Evolutionary conservation across 2,888 invertebrate species (phyloP).

Genomic region (Eudemis profundana): DNA sequence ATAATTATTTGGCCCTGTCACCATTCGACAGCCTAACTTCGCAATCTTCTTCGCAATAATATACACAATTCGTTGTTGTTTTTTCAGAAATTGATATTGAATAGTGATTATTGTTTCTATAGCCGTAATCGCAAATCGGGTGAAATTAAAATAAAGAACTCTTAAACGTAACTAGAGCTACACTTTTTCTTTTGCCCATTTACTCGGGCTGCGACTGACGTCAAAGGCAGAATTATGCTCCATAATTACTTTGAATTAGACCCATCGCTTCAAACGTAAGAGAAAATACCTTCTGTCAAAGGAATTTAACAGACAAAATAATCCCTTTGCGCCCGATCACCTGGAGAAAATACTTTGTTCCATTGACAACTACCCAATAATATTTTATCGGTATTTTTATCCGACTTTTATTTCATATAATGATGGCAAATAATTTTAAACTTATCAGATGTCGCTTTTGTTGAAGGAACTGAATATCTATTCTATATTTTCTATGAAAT

Average conservation of each 20-base stretch:
- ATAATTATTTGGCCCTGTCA: no score
- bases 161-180: slow-evolving; percentile 23
- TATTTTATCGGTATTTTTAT: slow-evolving; percentile 1
- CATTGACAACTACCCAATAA: background rate
- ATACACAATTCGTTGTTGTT: no score
- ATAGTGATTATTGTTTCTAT: background rate
- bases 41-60: no score
- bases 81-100: background rate
- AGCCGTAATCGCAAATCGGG: background rate
- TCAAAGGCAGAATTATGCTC: slow-evolving; percentile 39
- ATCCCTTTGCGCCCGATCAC: slow-evolving; percentile 40
- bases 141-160: slow-evolving; percentile 27
- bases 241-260: slow-evolving; percentile 38
- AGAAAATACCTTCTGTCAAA: slow-evolving; percentile 26
- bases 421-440: no score
- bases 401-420: no score
- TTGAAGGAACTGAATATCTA: no score
- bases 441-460: no score
- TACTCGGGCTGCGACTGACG: slow-evolving; percentile 27
- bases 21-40: no score
- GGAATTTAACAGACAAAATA: slow-evolving; percentile 16
- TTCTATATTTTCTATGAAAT: no score
- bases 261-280: slow-evolving; percentile 27
- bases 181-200: slow-evolving; percentile 21
- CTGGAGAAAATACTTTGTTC: slow-evolving; percentile 12